Evolutionary conservation across 2,113 vertebrate species (phyloP), one percentile per base, ranked within the genome.

Genomic region (Leptodactylus fuscus): DNA sequence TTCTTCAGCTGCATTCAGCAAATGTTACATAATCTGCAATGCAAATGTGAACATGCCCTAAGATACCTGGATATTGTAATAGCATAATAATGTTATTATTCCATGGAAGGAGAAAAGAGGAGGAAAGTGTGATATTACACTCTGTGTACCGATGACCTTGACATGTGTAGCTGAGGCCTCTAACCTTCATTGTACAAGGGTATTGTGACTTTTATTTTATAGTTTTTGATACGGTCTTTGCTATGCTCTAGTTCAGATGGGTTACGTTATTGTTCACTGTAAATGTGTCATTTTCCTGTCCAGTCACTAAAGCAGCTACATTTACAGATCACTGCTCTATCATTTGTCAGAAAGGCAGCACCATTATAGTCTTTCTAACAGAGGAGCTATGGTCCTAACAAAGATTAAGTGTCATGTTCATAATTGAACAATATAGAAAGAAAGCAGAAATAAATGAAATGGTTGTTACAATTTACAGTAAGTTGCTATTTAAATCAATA

Each of bases 341-440:
- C 53, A 60, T 13, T 60, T 24, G 22, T 58, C 32, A 80, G 77
- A 62, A n/a, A 80, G n/a, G 34, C 29, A 69, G 49, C 58, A 32
- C 58, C 27, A 58, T 58, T 79, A 38, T 79, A 79, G 18, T 69
- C 16, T 29, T 60, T 24, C 60, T 48, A 69, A 38, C 41, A 81
- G 60, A 81, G 41, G 22, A 62, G 22, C 48, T 80, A 44, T 62
- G 34, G 13, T 12, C 24, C 41, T 67, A 67, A 65, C 38, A 81
- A 46, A 65, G 78, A 67, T 48, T 65, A 49, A 69, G 41, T 81
- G 60, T 81, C 60, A 48, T 81, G 79, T 69, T 65, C 22, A 67
- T 80, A 80, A 80, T 60, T 80, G 27, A 81, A 81, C 41, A 81
- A 49, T 81, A 81, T 81, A 67, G 58, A 81, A 67, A 67, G 60